phyloP scores from a whole-genome alignment of 2,888 invertebrate species.

The Idaea aversata region DNA sequence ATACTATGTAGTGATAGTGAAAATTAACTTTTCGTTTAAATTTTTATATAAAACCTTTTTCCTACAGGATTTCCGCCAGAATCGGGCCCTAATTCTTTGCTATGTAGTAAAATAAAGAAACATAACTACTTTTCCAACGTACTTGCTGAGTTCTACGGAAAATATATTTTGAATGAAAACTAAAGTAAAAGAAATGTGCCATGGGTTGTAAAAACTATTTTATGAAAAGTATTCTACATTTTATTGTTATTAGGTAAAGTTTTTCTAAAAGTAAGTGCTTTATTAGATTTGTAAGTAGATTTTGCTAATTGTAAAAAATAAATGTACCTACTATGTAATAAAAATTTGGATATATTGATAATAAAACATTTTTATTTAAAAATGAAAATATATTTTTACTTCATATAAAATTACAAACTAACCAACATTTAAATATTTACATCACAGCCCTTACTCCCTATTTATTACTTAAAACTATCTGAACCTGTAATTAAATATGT shows the following conservation, averaged over 20 bases:
- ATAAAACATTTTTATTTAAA: not conserved
- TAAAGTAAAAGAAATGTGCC: not conserved
- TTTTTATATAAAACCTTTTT: too few species aligned
- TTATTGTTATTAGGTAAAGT: not conserved
- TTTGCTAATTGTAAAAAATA: not conserved
- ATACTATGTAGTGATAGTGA: too few species aligned
- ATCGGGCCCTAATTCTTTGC: too few species aligned
- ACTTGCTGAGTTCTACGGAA: not conserved
- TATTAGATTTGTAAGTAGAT: not conserved
- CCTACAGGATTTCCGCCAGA: too few species aligned
- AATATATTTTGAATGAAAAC: not conserved
- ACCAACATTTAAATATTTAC: not conserved
- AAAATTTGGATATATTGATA: not conserved
- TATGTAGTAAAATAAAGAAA: not conserved
- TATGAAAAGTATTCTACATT: not conserved
- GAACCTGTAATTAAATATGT: not conserved
- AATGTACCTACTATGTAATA: not conserved
- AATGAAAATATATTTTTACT: not conserved
- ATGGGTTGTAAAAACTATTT: not conserved
- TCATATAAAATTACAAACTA: not conserved
- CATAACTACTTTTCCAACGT: not conserved
- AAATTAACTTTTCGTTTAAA: too few species aligned
- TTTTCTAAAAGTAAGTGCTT: not conserved
- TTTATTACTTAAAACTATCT: not conserved
- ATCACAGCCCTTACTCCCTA: not conserved